Percentiles rank a stretch among this genome's conserved stretches.
Evolutionary conservation across 2,888 invertebrate genomes (phyloP).

Genomic region (Helicoverpa assulta): DNA sequence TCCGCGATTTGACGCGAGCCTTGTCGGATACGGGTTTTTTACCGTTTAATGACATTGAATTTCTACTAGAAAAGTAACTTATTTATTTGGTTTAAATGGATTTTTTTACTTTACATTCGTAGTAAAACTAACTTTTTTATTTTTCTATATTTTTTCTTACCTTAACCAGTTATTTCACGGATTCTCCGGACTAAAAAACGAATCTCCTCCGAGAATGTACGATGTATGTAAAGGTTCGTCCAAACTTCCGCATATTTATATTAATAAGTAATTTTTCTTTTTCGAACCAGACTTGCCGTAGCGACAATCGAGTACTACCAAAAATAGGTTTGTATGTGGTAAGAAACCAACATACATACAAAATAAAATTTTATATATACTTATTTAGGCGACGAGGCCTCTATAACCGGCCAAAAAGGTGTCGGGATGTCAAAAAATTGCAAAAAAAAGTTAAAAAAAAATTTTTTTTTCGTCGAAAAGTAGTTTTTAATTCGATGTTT

Average conservation of each 20-base stretch:
- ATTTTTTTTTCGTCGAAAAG: constrained; percentile 19
- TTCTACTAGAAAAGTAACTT: too few species aligned
- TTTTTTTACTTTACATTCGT: too few species aligned
- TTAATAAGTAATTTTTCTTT: constrained; percentile 85
- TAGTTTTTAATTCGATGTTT: constrained; percentile 45
- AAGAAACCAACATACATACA: constrained; percentile 88
- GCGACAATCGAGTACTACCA: constrained; percentile 71
- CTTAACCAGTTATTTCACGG: neutral
- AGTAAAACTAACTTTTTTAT: too few species aligned
- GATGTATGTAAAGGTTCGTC: constrained; percentile 39
- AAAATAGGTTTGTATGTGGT: constrained; percentile 90
- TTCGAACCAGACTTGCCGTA: constrained; percentile 85
- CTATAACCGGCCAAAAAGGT: constrained; percentile 42
- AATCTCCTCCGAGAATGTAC: constrained; percentile 51
- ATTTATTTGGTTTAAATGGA: neutral
- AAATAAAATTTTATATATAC: constrained; percentile 35
- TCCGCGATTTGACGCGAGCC: neutral
- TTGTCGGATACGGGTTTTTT: too few species aligned
- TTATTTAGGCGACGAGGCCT: constrained; percentile 46
- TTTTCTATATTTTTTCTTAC: too few species aligned
- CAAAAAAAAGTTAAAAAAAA: constrained; percentile 1
- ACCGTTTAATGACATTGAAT: too few species aligned
- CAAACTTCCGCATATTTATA: constrained; percentile 61
- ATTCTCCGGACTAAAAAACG: neutral
- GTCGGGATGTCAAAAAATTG: constrained; percentile 38